Conservation (phyloP, 2,888 invertebrate genomes). For the Luffia ferchaultella region DNA sequence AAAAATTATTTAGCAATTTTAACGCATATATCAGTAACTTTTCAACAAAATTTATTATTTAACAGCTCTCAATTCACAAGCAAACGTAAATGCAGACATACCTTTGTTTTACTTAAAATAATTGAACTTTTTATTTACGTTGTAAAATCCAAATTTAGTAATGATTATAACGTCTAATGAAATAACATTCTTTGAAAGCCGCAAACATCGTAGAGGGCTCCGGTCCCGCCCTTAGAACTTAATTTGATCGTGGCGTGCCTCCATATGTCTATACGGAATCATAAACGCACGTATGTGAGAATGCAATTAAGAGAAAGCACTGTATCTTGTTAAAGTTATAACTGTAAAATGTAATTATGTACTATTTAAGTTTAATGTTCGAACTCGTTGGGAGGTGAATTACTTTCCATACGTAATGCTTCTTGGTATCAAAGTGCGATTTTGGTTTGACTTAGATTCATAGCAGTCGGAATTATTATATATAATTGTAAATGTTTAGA, state of each 20-base stretch:
- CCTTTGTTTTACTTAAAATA: too few species aligned
- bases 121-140: too few species aligned
- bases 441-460: constrained; percentile 18
- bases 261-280: constrained; percentile 30
- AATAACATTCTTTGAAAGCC: neutral
- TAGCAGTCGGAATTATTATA: too few species aligned
- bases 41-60: too few species aligned
- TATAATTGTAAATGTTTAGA: too few species aligned
- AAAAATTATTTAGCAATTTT: too few species aligned
- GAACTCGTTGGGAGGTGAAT: neutral
- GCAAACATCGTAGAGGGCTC: neutral
- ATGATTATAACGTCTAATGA: neutral
- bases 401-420: neutral
- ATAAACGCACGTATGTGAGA: constrained; percentile 29
- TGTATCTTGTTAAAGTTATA: constrained; percentile 40
- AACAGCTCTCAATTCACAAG: too few species aligned
- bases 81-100: too few species aligned
- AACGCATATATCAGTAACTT: too few species aligned
- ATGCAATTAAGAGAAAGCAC: constrained; percentile 45
- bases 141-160: too few species aligned
- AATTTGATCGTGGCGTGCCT: constrained; percentile 26
- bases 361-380: neutral
- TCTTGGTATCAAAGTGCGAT: too few species aligned
- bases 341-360: constrained; percentile 10
- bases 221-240: constrained; percentile 20